Evolutionary conservation across 2,888 invertebrate genomes (phyloP).

Genomic region (Tetragonula carbonaria): DNA sequence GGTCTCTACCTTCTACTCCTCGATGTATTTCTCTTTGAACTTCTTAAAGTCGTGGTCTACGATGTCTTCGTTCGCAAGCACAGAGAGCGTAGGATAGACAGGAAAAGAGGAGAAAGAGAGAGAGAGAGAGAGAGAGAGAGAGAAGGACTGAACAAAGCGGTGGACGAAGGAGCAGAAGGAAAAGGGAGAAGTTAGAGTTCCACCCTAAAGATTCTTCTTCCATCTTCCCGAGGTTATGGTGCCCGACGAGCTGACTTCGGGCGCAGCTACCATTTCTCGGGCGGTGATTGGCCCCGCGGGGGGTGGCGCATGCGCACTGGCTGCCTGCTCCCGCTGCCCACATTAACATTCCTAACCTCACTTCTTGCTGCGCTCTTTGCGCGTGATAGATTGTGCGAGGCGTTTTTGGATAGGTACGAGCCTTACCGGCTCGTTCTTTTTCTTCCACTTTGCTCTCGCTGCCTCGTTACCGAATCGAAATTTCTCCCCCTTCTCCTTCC

Average conservation of each 20-base stretch:
- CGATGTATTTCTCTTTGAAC: slow-evolving; percentile 18
- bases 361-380: slow-evolving; percentile 75
- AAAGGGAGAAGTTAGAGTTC: slow-evolving; percentile 57
- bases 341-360: slow-evolving; percentile 82
- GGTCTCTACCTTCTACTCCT: not conserved
- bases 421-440: slow-evolving; percentile 47
- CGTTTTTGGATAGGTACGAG: slow-evolving; percentile 70
- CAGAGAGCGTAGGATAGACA: slow-evolving; percentile 27
- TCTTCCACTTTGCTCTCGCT: slow-evolving; percentile 51
- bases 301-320: slow-evolving; percentile 80
- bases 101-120: slow-evolving; percentile 24
- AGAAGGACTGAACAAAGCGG: slow-evolving; percentile 15
- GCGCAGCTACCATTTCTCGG: slow-evolving; percentile 83
- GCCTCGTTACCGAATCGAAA: slow-evolving; percentile 62
- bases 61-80: slow-evolving; percentile 39
- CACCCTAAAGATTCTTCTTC: slow-evolving; percentile 68
- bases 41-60: slow-evolving; percentile 14
- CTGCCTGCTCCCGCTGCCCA: slow-evolving; percentile 75
- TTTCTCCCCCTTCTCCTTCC: not conserved
- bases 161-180: slow-evolving; percentile 28
- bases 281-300: slow-evolving; percentile 83
- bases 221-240: slow-evolving; percentile 69
- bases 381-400: slow-evolving; percentile 78
- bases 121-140: slow-evolving; percentile 4
- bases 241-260: slow-evolving; percentile 76